Evolutionary conservation across 2,888 invertebrate genomes (phyloP), one percentile per base, ranked within the genome.

Genomic region (Geotrupes spiniger): DNA sequence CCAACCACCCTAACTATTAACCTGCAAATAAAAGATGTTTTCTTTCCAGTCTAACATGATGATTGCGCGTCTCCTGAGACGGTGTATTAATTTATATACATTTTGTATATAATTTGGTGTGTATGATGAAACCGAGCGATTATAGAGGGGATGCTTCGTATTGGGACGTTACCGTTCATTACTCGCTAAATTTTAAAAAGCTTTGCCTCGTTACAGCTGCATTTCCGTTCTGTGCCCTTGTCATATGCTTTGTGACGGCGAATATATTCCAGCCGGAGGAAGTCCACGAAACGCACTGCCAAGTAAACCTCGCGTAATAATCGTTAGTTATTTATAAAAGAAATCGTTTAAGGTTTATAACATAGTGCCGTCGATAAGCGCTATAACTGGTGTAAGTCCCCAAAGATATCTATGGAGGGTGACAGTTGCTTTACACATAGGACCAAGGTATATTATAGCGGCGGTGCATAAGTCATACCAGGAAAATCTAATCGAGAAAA

Each of bases 221-320:
- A 68, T 82, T 93, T 75, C 94, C 94, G 56, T 79, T 92, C 68
- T 78, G 87, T 69, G 87, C 92, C 65, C 81, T 95, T 68, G 77
- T 92, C 67, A 80, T 89, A 72, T 94, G 94, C 77, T 91, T 94
- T 74, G 77, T 89, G 70, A 88, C 91, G 59, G 92, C 92, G 54
- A 87, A 89, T 71, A 83, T 92, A 71, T 94, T 92, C 76, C 92
- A 92, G 76, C 85, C 85, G 75, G 90, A 93, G 76, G 92, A 93
- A 74, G 90, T 94, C 67, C 94, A 94, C 69, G 93, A 93, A 79
- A 93, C 93, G 59, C 92, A 93, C 75, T 94, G 94, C 80, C 85
- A 86, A 75, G 95, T 95, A 78, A 83, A 87, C 80, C 51, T 38
- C 38, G 14, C 43, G 27, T 17, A 9, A 42, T 21, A 10, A 36